A percentile compares a stretch with the other conserved stretches of the same genome.
These are phyloP conservation scores for Thermophis baileyi DNA, from an alignment of 2,113 vertebrate species.

Conservation along the genomic window DNA sequence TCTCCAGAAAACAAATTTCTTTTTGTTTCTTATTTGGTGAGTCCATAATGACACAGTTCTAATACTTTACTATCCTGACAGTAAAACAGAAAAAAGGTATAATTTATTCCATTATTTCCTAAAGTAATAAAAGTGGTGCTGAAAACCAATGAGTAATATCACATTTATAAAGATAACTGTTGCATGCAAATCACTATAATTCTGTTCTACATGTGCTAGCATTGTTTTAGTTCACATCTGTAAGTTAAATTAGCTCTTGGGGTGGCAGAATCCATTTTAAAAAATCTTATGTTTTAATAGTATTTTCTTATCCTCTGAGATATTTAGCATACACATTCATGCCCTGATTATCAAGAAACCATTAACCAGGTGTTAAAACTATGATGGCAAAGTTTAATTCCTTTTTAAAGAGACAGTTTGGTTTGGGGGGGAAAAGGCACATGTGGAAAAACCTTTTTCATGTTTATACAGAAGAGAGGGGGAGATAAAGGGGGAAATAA, in stretches of 20 bases:
- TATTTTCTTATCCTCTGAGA: not conserved
- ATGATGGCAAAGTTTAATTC: slow-evolving; percentile 40
- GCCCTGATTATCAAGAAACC: slow-evolving; percentile 43
- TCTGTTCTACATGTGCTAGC: not conserved
- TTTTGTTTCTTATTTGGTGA: not conserved
- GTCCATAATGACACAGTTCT: not conserved
- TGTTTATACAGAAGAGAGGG: slow-evolving; percentile 39
- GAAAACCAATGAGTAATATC: slow-evolving; percentile 5
- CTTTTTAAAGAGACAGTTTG: slow-evolving; percentile 38
- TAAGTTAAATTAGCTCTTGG: not conserved
- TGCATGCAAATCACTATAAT: not conserved
- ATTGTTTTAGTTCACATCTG: not conserved
- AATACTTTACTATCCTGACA: not conserved
- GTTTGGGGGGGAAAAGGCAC: slow-evolving; percentile 39
- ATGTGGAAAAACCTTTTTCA: slow-evolving; percentile 50
- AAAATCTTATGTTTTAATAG: not conserved
- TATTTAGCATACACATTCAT: slow-evolving; percentile 6
- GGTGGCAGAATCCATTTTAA: not conserved
- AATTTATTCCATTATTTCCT: not conserved
- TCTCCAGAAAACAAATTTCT: not conserved
- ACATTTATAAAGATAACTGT: not conserved
- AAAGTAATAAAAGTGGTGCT: not conserved
- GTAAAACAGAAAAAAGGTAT: not conserved
- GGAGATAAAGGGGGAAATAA: slow-evolving; percentile 42
- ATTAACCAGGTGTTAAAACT: slow-evolving; percentile 48